Evolutionary conservation across 2,888 invertebrate genomes (phyloP), one percentile per base, ranked within the genome.

Genomic region (Agrotis exclamationis): DNA sequence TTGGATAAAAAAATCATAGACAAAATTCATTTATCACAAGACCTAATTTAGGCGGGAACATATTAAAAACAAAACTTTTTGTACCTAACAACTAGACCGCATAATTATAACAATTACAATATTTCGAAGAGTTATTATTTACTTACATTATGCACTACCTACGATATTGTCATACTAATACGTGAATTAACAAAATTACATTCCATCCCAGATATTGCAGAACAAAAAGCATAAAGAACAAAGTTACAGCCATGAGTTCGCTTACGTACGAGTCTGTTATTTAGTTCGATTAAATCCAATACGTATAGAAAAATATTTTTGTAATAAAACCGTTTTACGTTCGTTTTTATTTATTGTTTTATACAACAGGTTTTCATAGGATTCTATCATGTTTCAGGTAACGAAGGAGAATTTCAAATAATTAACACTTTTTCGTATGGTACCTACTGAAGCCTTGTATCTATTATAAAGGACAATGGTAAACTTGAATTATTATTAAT

Each of bases 101-200:
- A 84, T 91, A 68, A 90, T 87, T 92, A 56, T 33, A 92, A 90
- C 87, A 90, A 87, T 90, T 91, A 93, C 89, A 90, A 87, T 88
- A 90, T 89, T 90, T 91, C 90, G 85, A 85, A 83, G 83, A 83
- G 72, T 88, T 88, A 88, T 89, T 85, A 89, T 72, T 85, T 84
- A 88, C 86, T 90, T 86, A 88, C 88, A 87, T 86, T 91, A 92
- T 87, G 84, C 86, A 90, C 91, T 93, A 92, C 89, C 91, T 93
- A 92, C 89, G 86, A 94, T 95, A 95, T 95, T 95, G 94, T 95
- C 95, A 91, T 90, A 90, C 91, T 94, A 94, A 94, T 93, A 92
- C 90, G 87, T 91, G 89, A 87, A 90, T 88, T 87, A 89, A 89
- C 83, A 84, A 87, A 89, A 87, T 73, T 68, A 80, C 85, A 89